Conservation (phyloP, 2,113 vertebrate species). For the Campylorhamphus procurvoides region DNA sequence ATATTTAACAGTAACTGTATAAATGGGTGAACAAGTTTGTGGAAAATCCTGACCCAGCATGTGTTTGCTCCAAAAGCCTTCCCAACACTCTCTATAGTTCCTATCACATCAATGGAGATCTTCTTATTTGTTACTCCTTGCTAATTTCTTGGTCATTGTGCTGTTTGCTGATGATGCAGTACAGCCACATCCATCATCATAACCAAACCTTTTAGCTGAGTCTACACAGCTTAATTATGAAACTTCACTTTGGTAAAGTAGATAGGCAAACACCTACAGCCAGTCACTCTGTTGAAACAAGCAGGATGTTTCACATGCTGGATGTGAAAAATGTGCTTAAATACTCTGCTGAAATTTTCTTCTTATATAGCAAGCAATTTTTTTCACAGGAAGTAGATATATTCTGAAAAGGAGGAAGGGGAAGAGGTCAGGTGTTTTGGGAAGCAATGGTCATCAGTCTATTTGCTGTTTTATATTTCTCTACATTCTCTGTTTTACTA, state of each 20-base stretch:
- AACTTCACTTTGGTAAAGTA: background rate
- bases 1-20: constrained; percentile 26
- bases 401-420: background rate
- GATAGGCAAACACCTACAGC: background rate
- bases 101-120: background rate
- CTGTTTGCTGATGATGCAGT: background rate
- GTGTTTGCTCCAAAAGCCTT: background rate
- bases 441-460: background rate
- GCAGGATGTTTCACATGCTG: background rate
- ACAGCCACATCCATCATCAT: background rate
- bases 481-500: background rate
- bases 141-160: background rate
- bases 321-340: background rate
- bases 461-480: background rate
- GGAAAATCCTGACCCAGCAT: constrained; percentile 14
- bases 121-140: background rate
- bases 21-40: background rate
- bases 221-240: background rate
- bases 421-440: background rate
- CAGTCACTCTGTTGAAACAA: background rate
- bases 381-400: background rate
- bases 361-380: background rate
- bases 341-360: background rate
- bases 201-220: background rate
- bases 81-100: background rate